Base-by-base conservation (phyloP, 2,113 vertebrate species). In the Pica pica region DNA sequence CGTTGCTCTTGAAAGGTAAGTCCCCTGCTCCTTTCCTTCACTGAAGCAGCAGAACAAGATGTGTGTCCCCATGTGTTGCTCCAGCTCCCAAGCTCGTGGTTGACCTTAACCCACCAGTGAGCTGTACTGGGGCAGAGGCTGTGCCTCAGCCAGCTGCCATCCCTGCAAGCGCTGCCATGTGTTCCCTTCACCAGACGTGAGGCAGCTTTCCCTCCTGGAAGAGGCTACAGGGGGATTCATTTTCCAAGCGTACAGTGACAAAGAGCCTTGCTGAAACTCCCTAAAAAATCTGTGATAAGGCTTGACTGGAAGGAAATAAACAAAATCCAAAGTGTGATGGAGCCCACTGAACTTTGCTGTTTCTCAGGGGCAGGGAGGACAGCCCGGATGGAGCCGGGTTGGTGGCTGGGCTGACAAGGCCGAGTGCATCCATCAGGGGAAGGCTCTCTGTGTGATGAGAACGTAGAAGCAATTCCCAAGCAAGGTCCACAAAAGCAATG, bases 281-380 rank as follows among this genome's bases (percentile, higher is more conserved):
- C 89, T 81, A 50, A 90, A 94, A 30, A 61, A 42, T 78, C 70
- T 26, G 28, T 77, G 78, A 35, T 74, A 50, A 68, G 64, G 75
- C 60, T 89, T 88, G 73, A 60, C 88, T 83, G 83, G 65, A 83
- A 95, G 39, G 74, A 80, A 70, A 67, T 17, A 35, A 67, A 44
- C 19, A 65, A 70, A 92, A 82, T 78, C 2, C 10, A 14, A 83
- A 71, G 60, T 37, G 30, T 55, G 30, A 4, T 33, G 64, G 75
- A 44, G n/a, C 61, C 10, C 86, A 67, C 55, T 35, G 91, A 96
- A 59, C 74, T 95, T 81, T 50, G 49, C 41, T 97, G 77, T 73
- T 70, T 92, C 79, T 75, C 55, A 9, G 44, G 68, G 81, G 73
- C 63, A 64, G 39, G 46, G 71, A 69, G 74, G 71, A 91, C 55